A percentile compares a stretch with the other conserved stretches of the same genome.
phyloP scores from a whole-genome alignment of 2,113 vertebrate genomes.

The Entelurus aequoreus region DNA sequence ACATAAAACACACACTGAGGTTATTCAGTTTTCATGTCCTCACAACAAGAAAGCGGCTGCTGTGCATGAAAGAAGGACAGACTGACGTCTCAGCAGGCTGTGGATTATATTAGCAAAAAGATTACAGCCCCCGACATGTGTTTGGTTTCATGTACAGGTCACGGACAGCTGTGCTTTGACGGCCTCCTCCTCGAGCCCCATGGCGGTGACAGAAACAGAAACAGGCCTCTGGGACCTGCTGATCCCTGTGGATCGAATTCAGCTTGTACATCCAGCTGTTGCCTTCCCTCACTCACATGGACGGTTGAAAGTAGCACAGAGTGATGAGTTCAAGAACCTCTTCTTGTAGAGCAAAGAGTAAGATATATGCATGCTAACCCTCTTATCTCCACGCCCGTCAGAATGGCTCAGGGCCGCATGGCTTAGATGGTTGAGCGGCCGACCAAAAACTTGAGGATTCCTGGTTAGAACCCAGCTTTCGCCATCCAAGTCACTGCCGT shows the following conservation, averaged over 20 bases:
- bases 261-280: slow-evolving; percentile 66
- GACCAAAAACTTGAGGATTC: no score
- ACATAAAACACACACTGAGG: slow-evolving; percentile 17
- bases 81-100: slow-evolving; percentile 12
- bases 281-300: slow-evolving; percentile 54
- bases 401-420: no score
- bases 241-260: slow-evolving; percentile 55
- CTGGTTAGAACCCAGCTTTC: no score
- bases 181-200: slow-evolving; percentile 11
- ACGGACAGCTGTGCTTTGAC: slow-evolving; percentile 58
- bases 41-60: slow-evolving; percentile 20
- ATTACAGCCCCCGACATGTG: slow-evolving; percentile 1
- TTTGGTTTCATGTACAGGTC: slow-evolving; percentile 26
- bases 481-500: no score
- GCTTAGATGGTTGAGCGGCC: no score
- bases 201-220: slow-evolving; percentile 44
- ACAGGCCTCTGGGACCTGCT: slow-evolving; percentile 52
- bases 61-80: slow-evolving; percentile 5
- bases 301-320: slow-evolving; percentile 10
- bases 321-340: slow-evolving; percentile 6
- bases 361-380: no score
- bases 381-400: not conserved
- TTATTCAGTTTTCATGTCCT: slow-evolving; percentile 29
- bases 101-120: slow-evolving; percentile 15
- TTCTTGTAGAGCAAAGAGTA: not conserved